Evolutionary conservation across 2,113 vertebrate species (phyloP).

Genomic region (Willisornis vidua): DNA sequence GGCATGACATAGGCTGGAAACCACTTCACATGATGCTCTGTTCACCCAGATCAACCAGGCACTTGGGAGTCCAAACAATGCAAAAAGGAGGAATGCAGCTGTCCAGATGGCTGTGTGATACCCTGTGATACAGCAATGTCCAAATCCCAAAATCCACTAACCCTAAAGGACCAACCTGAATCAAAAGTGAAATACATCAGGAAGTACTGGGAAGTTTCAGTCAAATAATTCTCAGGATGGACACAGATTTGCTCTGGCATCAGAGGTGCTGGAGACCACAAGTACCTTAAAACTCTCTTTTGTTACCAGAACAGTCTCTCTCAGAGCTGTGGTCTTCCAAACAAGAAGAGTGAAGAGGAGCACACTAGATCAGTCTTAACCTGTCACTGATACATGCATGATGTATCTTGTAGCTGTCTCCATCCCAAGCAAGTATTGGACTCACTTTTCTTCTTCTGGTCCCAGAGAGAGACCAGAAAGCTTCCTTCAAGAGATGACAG

Average conservation of each 20-base stretch:
- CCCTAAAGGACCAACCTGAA: neutral
- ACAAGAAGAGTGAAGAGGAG: neutral
- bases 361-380: neutral
- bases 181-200: neutral
- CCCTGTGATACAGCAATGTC: neutral
- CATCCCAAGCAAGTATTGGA: neutral
- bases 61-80: accelerated
- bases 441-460: neutral
- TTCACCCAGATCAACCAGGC: neutral
- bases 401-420: neutral
- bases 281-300: neutral
- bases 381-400: neutral
- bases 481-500: neutral
- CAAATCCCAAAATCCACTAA: neutral
- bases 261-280: neutral
- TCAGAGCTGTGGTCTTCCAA: neutral
- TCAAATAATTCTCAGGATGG: neutral
- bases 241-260: neutral
- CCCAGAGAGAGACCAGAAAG: neutral
- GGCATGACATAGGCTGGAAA: neutral
- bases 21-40: neutral
- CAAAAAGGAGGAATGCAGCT: neutral
- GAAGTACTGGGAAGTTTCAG: neutral
- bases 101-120: neutral
- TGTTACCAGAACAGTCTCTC: neutral